Evolutionary conservation across 2,797 vertebrate species (phyloP).

Genomic region (Bucorvus abyssinicus): DNA sequence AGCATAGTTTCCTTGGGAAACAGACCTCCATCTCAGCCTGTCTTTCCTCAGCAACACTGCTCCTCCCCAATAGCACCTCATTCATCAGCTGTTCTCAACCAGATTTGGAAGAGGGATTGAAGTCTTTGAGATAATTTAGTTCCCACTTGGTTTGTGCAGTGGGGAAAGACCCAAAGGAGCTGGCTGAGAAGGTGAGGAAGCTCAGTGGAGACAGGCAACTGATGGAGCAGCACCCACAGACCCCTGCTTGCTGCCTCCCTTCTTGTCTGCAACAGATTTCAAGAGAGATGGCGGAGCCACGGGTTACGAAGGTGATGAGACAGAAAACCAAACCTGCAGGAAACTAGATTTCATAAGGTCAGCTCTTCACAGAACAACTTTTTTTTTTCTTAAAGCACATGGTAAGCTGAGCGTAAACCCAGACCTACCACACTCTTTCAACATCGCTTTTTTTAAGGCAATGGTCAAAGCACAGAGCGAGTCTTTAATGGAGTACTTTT

Average conservation of each 20-base stretch:
- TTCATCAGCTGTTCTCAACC: not conserved
- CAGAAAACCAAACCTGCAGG: not conserved
- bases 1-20: not conserved
- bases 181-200: not conserved
- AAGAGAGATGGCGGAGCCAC: not conserved
- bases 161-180: not conserved
- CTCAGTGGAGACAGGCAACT: not conserved
- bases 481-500: not conserved
- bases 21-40: not conserved
- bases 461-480: not conserved
- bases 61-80: not conserved
- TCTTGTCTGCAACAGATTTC: not conserved
- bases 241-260: not conserved
- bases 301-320: fast-evolving
- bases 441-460: not conserved
- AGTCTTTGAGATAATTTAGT: not conserved
- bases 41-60: not conserved
- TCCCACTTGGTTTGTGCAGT: not conserved
- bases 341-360: not conserved
- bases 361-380: not conserved
- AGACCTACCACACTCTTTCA: not conserved
- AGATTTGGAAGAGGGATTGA: not conserved
- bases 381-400: not conserved
- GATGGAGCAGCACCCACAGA: not conserved
- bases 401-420: not conserved